These are phyloP conservation scores for Zootoca vivipara DNA, from an alignment of 2,113 vertebrate genomes.

Conservation along the genomic window DNA sequence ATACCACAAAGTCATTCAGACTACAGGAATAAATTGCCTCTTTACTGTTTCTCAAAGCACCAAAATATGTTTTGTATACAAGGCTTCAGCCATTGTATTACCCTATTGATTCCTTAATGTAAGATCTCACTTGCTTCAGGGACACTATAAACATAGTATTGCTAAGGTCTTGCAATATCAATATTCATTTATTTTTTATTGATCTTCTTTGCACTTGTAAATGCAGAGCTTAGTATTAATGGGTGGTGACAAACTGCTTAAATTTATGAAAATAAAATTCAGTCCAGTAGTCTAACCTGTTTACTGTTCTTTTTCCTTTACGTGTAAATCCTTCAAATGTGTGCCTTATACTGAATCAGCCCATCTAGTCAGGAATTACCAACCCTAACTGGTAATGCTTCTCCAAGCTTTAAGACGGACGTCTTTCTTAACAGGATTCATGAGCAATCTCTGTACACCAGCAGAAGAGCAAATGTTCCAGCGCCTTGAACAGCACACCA, in stretches of 20 bases:
- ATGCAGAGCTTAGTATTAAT: constrained; percentile 57
- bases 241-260: constrained; percentile 42
- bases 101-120: constrained; percentile 68
- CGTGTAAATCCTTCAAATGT: neutral
- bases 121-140: constrained; percentile 59
- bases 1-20: constrained; percentile 59
- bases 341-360: too few species aligned
- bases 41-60: constrained; percentile 34
- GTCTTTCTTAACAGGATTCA: too few species aligned
- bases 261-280: constrained; percentile 54
- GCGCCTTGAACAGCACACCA: too few species aligned
- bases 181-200: constrained; percentile 72
- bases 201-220: constrained; percentile 62
- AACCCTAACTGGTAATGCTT: too few species aligned
- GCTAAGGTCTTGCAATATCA: constrained; percentile 63
- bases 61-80: constrained; percentile 48
- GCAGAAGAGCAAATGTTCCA: too few species aligned
- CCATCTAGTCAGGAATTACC: too few species aligned
- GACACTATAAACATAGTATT: constrained; percentile 66
- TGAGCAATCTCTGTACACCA: too few species aligned
- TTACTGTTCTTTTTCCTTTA: constrained; percentile 14
- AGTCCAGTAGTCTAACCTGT: constrained; percentile 30
- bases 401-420: too few species aligned
- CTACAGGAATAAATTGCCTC: constrained; percentile 59
- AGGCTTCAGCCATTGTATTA: constrained; percentile 47